A percentile compares a stretch with the other conserved stretches of the same genome.
Evolutionary conservation across 2,113 vertebrate species (phyloP).

Genomic region (Anseranas semipalmata): DNA sequence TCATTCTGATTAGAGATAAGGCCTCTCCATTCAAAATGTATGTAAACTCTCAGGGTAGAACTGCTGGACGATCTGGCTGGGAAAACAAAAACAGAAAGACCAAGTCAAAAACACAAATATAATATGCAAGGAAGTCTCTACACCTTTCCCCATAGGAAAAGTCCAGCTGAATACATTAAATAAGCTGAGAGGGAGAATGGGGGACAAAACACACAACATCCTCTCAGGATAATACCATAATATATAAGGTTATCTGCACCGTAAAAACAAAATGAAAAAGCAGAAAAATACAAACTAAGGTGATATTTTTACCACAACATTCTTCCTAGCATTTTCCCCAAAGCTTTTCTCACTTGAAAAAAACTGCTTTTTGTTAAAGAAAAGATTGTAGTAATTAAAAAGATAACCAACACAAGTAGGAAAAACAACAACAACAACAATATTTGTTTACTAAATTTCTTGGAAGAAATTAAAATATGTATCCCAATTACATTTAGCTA

Average conservation of each 20-base stretch:
- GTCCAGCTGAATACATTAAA: too few relatives aligned
- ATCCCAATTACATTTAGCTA: neutral
- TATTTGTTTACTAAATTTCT: neutral
- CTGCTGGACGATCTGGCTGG: too few relatives aligned
- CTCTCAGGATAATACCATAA: neutral
- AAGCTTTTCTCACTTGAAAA: neutral
- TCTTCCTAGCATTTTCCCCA: neutral
- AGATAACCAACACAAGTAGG: neutral
- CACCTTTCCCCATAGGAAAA: too few relatives aligned
- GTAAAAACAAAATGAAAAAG: neutral
- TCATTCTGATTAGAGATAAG: neutral
- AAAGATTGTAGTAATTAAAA: neutral
- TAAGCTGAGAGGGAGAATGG: too few relatives aligned
- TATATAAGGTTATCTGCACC: neutral
- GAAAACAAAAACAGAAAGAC: too few relatives aligned
- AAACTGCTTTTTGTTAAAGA: neutral
- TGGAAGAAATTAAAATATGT: neutral
- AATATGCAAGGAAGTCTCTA: too few relatives aligned
- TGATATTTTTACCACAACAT: neutral
- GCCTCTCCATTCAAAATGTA: neutral
- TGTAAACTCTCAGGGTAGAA: too few relatives aligned
- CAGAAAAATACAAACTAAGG: neutral
- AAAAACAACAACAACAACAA: neutral
- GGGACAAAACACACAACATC: too few relatives aligned
- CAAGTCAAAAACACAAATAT: too few relatives aligned